Base-by-base conservation (phyloP, 2,113 vertebrate genomes). In the Pionites leucogaster region DNA sequence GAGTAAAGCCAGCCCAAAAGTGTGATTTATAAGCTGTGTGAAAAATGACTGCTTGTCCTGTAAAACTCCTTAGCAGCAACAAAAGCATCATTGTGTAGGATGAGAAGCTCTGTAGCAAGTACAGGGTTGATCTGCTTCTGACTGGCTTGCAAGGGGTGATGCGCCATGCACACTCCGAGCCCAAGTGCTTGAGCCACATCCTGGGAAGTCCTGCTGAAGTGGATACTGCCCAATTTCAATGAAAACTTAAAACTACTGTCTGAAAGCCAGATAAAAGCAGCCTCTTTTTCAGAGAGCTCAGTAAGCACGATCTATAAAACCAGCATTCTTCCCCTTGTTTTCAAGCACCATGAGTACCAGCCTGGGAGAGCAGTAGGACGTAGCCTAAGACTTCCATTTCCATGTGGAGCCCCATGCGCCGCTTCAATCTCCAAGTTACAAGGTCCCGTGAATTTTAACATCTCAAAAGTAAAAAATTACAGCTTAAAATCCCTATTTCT, bases 291-390 rank as follows among this genome's bases (percentile, higher is more conserved):
- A 46, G 28, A 22, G 10, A 39, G 3, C 39, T 64, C 31, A 28
- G 29, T 4, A 41, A 72, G 27, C 13, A 3, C 3, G 42, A 67
- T 0, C 39, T 33, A 10, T 17, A 14, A 8, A 5, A 57, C 37
- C 35, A 80, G 47, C n/a, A 15, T 28, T 13, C 42, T 18, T 24
- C 47, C 28, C 42, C 17, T 47, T 31, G 18, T 13, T 52, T 52
- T 57, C 37, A 11, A 28, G 25, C 2, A 6, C 33, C 9, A 3
- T 0, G 0, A 31, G 37, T 1, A 4, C 8, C 46, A 68, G 67
- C 62, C 74, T 23, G 41, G 37, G 18, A 53, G 20, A 90, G 50
- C 44, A 39, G n/a, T 0, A 17, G 11, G 57, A 20, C 6, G 2
- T 7, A 74, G 44, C 29, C 80, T 2, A 5, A 78, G 37, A 60